Evolutionary conservation across 2,888 invertebrate genomes (phyloP).

Genomic region (Clivina fossor): DNA sequence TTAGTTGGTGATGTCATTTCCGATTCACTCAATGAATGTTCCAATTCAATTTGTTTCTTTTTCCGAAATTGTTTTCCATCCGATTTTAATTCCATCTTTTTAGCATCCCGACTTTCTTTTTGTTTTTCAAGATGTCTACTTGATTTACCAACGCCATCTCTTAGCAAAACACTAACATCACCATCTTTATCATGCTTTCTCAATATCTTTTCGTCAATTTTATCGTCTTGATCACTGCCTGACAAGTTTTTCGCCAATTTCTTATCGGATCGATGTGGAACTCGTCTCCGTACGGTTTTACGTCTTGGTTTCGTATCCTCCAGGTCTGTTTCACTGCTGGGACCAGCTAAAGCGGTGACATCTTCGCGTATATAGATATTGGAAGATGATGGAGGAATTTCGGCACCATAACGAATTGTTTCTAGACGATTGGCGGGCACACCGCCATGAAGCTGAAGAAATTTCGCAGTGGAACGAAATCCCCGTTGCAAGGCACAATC

Average conservation of each 20-base stretch:
- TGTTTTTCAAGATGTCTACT: constrained; percentile 36
- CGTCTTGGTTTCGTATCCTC: constrained; percentile 16
- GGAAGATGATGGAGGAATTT: constrained; percentile 10
- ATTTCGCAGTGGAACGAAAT: constrained; percentile 88
- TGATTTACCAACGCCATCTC: constrained; percentile 38
- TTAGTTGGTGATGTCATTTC: constrained; percentile 46
- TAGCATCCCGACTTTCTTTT: too few species aligned
- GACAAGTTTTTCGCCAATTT: too few species aligned
- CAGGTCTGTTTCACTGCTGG: constrained; percentile 25
- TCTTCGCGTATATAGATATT: constrained; percentile 49
- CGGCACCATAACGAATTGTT: constrained; percentile 11
- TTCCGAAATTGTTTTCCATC: constrained; percentile 46
- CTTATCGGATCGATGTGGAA: too few species aligned
- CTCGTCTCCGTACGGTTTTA: constrained; percentile 11
- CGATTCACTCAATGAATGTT: constrained; percentile 51
- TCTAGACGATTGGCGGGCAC: constrained; percentile 73
- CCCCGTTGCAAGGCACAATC: constrained; percentile 88
- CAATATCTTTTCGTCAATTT: too few species aligned
- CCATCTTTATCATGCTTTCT: constrained; percentile 41
- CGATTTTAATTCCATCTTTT: too few species aligned
- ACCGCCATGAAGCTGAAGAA: constrained; percentile 87
- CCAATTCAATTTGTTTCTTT: constrained; percentile 51
- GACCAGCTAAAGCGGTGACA: constrained; percentile 43
- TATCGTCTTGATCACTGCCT: constrained; percentile 45
- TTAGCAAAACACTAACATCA: too few species aligned